A percentile compares a stretch with the other conserved stretches of the same genome.
These are phyloP conservation scores for Adelosebastes latens DNA, from an alignment of 2,797 vertebrate genomes.

Conservation along the genomic window DNA sequence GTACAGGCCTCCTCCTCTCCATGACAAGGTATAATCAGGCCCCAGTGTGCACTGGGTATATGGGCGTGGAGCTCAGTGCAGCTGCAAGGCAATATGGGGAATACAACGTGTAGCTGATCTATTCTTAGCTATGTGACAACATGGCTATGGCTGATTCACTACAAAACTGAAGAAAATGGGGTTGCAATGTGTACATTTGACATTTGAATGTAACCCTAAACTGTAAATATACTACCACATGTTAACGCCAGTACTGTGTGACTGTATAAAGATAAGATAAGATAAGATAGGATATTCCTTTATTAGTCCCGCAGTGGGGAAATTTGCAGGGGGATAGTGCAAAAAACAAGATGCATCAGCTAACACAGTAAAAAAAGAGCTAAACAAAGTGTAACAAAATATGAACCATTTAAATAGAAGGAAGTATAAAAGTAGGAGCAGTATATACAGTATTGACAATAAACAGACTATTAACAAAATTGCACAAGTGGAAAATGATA, in stretches of 20 bases:
- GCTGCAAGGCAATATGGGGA: constrained; percentile 56
- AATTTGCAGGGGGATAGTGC: too few relatives aligned
- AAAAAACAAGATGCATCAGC: too few relatives aligned
- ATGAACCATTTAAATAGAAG: too few relatives aligned
- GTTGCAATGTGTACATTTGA: neutral
- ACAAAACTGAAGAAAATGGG: constrained; percentile 20
- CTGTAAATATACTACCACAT: neutral
- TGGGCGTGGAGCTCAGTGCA: constrained; percentile 65
- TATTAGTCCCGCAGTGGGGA: too few relatives aligned
- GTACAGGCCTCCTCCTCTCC: constrained; percentile 9
- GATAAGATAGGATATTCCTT: too few relatives aligned
- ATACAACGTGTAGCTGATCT: constrained; percentile 65
- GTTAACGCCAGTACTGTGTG: neutral
- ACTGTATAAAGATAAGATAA: neutral
- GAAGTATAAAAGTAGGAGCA: too few relatives aligned
- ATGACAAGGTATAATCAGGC: constrained; percentile 46
- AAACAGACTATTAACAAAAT: too few relatives aligned
- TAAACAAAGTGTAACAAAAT: too few relatives aligned
- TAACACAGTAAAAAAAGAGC: too few relatives aligned
- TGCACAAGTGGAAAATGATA: too few relatives aligned
- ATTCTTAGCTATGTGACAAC: constrained; percentile 74
- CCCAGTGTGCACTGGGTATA: constrained; percentile 49
- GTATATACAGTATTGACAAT: too few relatives aligned
- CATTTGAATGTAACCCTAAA: neutral
- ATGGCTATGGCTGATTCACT: constrained; percentile 46